A percentile compares a stretch with the other conserved stretches of the same genome.
Evolutionary conservation across 2,888 invertebrate genomes (phyloP).

Genomic region (Heteropelma amictum): DNA sequence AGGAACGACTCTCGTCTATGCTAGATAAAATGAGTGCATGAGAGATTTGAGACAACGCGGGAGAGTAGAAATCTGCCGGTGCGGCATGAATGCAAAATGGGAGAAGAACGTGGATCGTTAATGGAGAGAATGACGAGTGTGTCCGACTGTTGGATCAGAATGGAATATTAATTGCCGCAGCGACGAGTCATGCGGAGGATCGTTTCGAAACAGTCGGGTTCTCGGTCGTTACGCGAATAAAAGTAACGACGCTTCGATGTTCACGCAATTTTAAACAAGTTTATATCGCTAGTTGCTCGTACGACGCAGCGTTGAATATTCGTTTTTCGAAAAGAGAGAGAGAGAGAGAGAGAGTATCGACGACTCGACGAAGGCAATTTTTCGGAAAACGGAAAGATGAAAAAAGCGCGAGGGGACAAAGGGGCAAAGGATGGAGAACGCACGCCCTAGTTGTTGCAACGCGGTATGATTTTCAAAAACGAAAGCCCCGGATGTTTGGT

Average conservation of each 20-base stretch:
- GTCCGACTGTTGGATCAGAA: not conserved
- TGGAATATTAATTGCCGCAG: not conserved
- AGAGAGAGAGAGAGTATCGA: too few species aligned
- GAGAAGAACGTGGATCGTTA: not conserved
- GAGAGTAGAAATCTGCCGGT: slow-evolving; percentile 25
- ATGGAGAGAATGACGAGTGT: not conserved
- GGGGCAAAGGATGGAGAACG: not conserved
- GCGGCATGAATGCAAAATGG: not conserved
- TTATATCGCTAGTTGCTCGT: too few species aligned
- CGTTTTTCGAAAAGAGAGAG: too few species aligned
- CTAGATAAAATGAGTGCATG: slow-evolving; percentile 29
- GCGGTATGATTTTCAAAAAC: slow-evolving; percentile 1
- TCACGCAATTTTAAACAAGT: too few species aligned
- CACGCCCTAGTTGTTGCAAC: not conserved
- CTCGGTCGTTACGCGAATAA: too few species aligned
- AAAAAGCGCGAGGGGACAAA: not conserved
- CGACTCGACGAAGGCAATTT: too few species aligned
- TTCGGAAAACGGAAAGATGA: too few species aligned
- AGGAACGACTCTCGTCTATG: slow-evolving; percentile 32
- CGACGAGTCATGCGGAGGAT: too few species aligned
- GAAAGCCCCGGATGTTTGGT: slow-evolving; percentile 79
- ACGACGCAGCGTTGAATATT: too few species aligned
- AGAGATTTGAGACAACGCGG: slow-evolving; percentile 6
- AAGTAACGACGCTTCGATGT: too few species aligned
- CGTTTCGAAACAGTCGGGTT: too few species aligned